Evolutionary conservation across 2,888 invertebrate species (phyloP).

Genomic region (Megastigmus dorsalis): DNA sequence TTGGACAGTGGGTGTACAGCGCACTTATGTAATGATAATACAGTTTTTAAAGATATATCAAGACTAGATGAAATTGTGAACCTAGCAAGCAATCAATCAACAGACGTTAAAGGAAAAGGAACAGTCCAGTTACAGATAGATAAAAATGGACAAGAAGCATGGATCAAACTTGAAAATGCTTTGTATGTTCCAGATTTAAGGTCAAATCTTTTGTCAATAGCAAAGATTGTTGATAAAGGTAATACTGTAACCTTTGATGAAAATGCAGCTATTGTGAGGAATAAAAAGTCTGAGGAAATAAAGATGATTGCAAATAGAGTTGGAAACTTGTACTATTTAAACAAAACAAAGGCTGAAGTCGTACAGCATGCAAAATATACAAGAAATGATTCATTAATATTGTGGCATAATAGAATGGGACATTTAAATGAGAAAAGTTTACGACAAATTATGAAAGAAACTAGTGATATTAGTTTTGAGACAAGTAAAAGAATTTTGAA

Average conservation of each 20-base stretch:
- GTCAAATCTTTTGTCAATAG: constrained; percentile 6
- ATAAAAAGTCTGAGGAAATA: background rate
- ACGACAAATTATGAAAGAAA: background rate
- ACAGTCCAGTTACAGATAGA: no score
- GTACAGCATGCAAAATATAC: background rate
- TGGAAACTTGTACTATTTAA: constrained; percentile 22
- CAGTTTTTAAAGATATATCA: no score
- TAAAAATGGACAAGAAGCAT: no score
- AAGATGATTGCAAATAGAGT: constrained; percentile 14
- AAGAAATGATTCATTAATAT: background rate
- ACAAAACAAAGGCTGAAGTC: background rate
- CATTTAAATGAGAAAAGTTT: constrained; percentile 33
- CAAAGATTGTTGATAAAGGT: constrained; percentile 20
- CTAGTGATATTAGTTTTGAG: background rate
- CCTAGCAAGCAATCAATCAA: no score
- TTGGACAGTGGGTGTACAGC: no score
- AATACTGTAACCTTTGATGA: constrained; percentile 1
- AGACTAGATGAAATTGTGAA: no score
- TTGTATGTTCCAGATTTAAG: constrained; percentile 32
- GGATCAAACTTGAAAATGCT: no score
- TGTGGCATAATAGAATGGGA: constrained; percentile 38
- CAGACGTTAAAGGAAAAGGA: no score
- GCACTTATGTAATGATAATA: no score
- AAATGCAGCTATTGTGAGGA: no score
- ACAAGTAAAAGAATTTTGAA: background rate